Conservation (phyloP, 2,888 invertebrate genomes). For the Cerceris rybyensis region DNA sequence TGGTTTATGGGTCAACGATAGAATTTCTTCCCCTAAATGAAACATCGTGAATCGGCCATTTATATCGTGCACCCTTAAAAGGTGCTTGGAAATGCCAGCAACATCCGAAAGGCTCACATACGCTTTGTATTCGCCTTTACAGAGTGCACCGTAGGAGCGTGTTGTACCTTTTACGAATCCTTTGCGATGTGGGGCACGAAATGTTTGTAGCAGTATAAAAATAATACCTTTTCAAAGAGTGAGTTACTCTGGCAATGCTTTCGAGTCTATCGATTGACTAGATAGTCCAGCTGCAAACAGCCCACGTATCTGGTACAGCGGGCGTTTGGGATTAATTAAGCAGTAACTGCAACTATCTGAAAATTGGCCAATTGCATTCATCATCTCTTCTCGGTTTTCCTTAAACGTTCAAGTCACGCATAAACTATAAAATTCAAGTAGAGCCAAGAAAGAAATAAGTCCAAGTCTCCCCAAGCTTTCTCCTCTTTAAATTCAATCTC, state of each 20-base stretch:
- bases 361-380: too few relatives aligned
- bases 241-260: constrained; percentile 1
- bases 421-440: too few relatives aligned
- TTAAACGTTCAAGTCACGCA: too few relatives aligned
- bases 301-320: too few relatives aligned
- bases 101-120: constrained; percentile 8
- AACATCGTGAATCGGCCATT: constrained; percentile 19
- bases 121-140: constrained; percentile 23
- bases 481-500: too few relatives aligned
- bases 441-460: too few relatives aligned
- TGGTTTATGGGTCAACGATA: constrained; percentile 5
- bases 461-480: too few relatives aligned
- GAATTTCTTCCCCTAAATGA: constrained; percentile 6
- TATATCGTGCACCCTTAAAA: constrained; percentile 1
- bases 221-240: constrained; percentile 29
- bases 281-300: too few relatives aligned
- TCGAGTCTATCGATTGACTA: constrained; percentile 7
- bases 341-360: too few relatives aligned
- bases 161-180: constrained; percentile 22
- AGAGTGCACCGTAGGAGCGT: not conserved
- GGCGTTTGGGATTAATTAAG: too few relatives aligned
- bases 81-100: not conserved
- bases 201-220: constrained; percentile 38
- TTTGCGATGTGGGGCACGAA: constrained; percentile 16
- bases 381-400: too few relatives aligned